phyloP scores from a whole-genome alignment of 2,888 invertebrate genomes.

The Spodoptera exigua region DNA sequence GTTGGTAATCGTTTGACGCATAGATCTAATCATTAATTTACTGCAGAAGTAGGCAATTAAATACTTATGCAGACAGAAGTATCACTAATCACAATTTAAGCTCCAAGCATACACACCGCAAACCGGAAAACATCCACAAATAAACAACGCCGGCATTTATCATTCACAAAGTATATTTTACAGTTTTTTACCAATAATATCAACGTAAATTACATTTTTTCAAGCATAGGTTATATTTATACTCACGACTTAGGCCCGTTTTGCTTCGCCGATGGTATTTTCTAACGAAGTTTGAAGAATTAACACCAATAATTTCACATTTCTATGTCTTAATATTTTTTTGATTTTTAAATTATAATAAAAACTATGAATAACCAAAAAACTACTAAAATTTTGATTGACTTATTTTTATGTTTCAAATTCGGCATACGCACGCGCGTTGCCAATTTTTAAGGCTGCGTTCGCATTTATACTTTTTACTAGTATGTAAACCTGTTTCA shows the following conservation, averaged over 20 bases:
- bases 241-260: slow-evolving; percentile 77
- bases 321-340: slow-evolving; percentile 71
- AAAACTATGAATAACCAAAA: slow-evolving; percentile 60
- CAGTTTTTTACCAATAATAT: slow-evolving; percentile 38
- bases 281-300: slow-evolving; percentile 61
- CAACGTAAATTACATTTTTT: slow-evolving; percentile 50
- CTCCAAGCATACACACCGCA: slow-evolving; percentile 64
- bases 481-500: too few species aligned
- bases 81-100: slow-evolving; percentile 36
- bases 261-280: slow-evolving; percentile 69
- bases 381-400: slow-evolving; percentile 79
- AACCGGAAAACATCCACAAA: slow-evolving; percentile 70
- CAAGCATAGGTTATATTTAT: slow-evolving; percentile 65
- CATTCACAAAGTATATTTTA: slow-evolving; percentile 52
- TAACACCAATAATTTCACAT: slow-evolving; percentile 80
- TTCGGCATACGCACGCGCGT: slow-evolving; percentile 79
- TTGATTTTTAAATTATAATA: slow-evolving; percentile 50
- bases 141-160: slow-evolving; percentile 79
- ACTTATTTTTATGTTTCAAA: slow-evolving; percentile 79
- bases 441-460: slow-evolving; percentile 59
- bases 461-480: slow-evolving; percentile 52
- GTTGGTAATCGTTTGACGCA: too few species aligned
- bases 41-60: slow-evolving; percentile 34
- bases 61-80: slow-evolving; percentile 26
- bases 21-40: slow-evolving; percentile 4